Conservation (phyloP, 1,140 invertebrate species). For the Saccostrea cuccullata region DNA sequence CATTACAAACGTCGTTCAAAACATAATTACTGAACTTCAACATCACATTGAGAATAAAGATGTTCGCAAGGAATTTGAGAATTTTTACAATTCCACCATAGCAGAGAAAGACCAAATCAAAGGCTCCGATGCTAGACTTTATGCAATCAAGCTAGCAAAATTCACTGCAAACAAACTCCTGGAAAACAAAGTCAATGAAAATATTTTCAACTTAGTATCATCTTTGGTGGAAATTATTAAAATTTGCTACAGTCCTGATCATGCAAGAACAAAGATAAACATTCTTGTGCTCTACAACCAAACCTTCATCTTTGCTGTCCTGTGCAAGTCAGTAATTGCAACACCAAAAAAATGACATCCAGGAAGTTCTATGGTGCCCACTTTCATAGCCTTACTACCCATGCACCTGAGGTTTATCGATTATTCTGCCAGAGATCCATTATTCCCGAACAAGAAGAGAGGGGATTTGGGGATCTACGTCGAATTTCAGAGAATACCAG, state of each 20-base stretch:
- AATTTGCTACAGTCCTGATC: too few relatives aligned
- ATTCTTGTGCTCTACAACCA: constrained; percentile 29
- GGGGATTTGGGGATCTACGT: constrained; percentile 15
- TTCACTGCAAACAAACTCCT: too few relatives aligned
- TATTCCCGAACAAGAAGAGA: not conserved
- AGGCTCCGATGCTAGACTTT: constrained; percentile 44
- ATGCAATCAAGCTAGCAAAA: not conserved
- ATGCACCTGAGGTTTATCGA: not conserved
- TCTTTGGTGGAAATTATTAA: constrained; percentile 7
- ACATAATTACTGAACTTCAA: too few relatives aligned
- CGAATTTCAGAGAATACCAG: constrained; percentile 11
- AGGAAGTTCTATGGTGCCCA: constrained; percentile 21
- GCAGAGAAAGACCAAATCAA: too few relatives aligned
- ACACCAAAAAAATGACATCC: constrained; percentile 34
- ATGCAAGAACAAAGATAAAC: not conserved
- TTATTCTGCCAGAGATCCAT: not conserved
- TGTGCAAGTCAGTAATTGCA: constrained; percentile 28
- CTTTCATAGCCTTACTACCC: constrained; percentile 2
- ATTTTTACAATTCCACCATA: too few relatives aligned
- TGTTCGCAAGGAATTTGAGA: too few relatives aligned
- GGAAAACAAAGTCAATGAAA: constrained; percentile 7
- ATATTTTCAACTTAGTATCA: constrained; percentile 1
- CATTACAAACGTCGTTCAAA: too few relatives aligned
- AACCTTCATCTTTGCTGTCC: constrained; percentile 10
- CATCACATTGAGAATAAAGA: too few relatives aligned